Percentiles rank a stretch among this genome's conserved stretches.
phyloP scores from a whole-genome alignment of 2,113 vertebrate genomes.

The Acrocephalus kingi region DNA sequence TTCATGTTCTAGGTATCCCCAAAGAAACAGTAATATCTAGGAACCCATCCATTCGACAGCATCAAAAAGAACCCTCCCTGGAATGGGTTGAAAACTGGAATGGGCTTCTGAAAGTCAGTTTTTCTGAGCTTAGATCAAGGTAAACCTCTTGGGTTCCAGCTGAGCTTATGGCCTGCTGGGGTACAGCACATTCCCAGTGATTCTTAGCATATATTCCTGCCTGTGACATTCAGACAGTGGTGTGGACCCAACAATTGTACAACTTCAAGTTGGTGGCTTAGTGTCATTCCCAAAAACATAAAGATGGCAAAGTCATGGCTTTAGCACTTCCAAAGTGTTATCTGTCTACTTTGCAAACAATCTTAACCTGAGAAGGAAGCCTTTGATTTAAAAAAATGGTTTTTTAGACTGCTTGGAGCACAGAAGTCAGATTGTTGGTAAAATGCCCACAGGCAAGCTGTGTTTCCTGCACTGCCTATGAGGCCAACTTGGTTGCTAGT shows the following conservation, averaged over 20 bases:
- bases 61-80: fast-evolving
- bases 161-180: not conserved
- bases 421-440: not conserved
- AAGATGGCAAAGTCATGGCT: not conserved
- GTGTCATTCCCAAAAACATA: not conserved
- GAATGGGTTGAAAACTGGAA: not conserved
- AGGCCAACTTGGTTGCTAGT: not conserved
- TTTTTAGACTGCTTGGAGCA: not conserved
- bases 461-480: not conserved
- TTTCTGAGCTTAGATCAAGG: not conserved
- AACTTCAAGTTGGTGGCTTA: not conserved
- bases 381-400: not conserved
- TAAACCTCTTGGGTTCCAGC: not conserved
- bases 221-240: not conserved
- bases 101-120: not conserved
- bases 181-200: not conserved
- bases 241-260: not conserved
- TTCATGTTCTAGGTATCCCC: not conserved
- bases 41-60: not conserved
- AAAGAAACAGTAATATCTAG: not conserved
- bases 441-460: not conserved
- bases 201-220: not conserved
- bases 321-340: not conserved
- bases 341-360: not conserved
- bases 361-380: not conserved